phyloP scores from a whole-genome alignment of 2,113 vertebrate genomes.

The Strix uralensis region DNA sequence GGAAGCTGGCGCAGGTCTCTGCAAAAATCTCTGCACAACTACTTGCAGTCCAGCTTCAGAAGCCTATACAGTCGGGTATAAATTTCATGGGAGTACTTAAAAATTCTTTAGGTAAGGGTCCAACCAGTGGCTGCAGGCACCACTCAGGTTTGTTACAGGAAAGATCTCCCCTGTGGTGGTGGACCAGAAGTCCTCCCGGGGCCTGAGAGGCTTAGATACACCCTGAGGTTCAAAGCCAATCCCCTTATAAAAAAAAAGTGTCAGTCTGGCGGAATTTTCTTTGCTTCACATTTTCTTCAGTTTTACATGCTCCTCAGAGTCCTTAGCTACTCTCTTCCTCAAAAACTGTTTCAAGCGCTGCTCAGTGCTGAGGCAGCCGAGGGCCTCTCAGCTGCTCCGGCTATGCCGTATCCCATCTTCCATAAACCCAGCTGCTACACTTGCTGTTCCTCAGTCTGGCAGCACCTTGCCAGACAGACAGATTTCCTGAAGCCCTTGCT shows the following conservation, averaged over 20 bases:
- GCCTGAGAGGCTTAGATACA: not conserved
- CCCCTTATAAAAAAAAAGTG: not conserved
- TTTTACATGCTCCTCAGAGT: not conserved
- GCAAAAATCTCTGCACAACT: not conserved
- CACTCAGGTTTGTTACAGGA: not conserved
- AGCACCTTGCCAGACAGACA: not conserved
- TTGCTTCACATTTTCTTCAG: not conserved
- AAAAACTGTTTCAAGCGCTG: not conserved
- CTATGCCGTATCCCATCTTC: accelerated
- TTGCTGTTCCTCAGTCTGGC: not conserved
- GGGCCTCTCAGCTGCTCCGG: not conserved
- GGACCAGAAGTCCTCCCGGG: not conserved
- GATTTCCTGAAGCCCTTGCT: not conserved
- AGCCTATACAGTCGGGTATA: not conserved
- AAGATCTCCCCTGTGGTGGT: not conserved
- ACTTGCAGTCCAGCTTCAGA: not conserved
- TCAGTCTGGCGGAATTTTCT: not conserved
- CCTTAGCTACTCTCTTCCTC: not conserved
- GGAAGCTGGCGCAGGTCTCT: not conserved
- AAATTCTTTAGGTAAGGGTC: no score
- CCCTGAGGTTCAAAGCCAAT: not conserved
- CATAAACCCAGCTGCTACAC: not conserved
- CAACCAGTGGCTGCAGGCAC: not conserved
- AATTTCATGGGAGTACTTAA: not conserved
- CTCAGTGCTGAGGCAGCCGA: not conserved